Conservation (phyloP, 2,797 vertebrate species). For the Neoniphon sammara region DNA sequence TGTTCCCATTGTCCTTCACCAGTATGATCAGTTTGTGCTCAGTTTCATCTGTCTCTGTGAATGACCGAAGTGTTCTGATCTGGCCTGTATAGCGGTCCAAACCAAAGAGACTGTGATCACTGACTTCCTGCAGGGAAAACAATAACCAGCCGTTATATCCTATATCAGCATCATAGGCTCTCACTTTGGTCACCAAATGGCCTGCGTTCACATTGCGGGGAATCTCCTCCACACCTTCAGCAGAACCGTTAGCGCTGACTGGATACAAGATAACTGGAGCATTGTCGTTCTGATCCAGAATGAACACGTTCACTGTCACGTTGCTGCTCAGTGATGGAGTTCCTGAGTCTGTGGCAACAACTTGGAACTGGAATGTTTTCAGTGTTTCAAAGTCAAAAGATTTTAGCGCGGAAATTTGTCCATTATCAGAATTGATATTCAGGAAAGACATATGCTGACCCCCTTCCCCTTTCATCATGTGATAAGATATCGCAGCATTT, state of each 20-base stretch:
- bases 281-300: conserved; percentile 75
- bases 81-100: conserved; percentile 72
- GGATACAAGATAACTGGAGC: conserved; percentile 71
- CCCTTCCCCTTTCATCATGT: conserved; percentile 29
- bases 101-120: conserved; percentile 67
- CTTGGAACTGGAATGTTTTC: conserved; percentile 61
- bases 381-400: conserved; percentile 68
- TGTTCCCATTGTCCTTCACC: conserved; percentile 72
- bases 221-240: conserved; percentile 60
- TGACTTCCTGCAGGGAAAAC: conserved; percentile 65
- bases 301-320: conserved; percentile 69
- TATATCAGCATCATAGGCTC: conserved; percentile 71
- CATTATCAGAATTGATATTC: conserved; percentile 59
- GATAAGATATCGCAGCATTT: conserved; percentile 68
- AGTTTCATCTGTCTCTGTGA: conserved; percentile 70
- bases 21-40: conserved; percentile 66
- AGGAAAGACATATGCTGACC: too few species aligned
- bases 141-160: conserved; percentile 74
- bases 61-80: conserved; percentile 68
- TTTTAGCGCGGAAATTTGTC: conserved; percentile 53
- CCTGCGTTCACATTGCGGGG: conserved; percentile 61
- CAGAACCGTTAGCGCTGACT: conserved; percentile 57
- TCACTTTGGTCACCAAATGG: conserved; percentile 70
- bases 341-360: conserved; percentile 58
- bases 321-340: conserved; percentile 36